Percentiles rank a stretch among this genome's conserved stretches.
These are phyloP conservation scores for Psilopogon haemacephalus DNA, from an alignment of 2,113 vertebrate species.

Conservation along the genomic window DNA sequence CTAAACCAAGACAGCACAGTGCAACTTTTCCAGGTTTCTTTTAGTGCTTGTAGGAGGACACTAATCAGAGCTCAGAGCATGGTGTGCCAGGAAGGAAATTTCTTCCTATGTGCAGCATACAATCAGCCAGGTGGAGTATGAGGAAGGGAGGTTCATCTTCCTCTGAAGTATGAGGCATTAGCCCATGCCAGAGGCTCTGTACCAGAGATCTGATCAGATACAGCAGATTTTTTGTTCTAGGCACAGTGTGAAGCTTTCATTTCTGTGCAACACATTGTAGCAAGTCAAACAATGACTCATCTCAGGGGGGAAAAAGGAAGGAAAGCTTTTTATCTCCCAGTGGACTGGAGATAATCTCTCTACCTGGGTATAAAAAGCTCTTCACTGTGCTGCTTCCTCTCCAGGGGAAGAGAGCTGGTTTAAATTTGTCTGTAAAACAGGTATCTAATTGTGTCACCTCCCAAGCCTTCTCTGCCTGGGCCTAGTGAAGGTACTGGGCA, in stretches of 20 bases:
- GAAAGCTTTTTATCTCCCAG: conserved; percentile 37
- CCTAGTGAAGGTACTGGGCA: not conserved
- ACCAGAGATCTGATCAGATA: conserved; percentile 58
- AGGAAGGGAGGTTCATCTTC: conserved; percentile 56
- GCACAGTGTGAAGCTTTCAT: conserved; percentile 37
- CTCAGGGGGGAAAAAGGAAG: conserved; percentile 6
- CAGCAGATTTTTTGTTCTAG: conserved; percentile 14
- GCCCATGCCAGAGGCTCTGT: conserved; percentile 41
- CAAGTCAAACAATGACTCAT: conserved; percentile 69
- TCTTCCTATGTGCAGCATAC: conserved; percentile 5
- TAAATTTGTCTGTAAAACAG: conserved; percentile 11
- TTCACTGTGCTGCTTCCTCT: not conserved
- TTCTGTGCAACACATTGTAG: conserved; percentile 1
- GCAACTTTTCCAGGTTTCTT: conserved; percentile 9
- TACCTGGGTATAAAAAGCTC: conserved; percentile 39
- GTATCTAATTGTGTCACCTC: not conserved
- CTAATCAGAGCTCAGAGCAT: conserved; percentile 19
- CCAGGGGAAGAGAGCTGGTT: not conserved
- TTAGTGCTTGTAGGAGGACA: not conserved
- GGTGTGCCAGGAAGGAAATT: conserved; percentile 57
- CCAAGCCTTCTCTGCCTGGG: not conserved
- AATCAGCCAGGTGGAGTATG: conserved; percentile 56
- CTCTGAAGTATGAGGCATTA: conserved; percentile 47
- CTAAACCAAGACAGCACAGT: not conserved
- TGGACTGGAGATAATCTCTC: conserved; percentile 53